A percentile compares a stretch with the other conserved stretches of the same genome.
phyloP scores from a whole-genome alignment of 2,888 invertebrate species.

The Pherbina coryleti region DNA sequence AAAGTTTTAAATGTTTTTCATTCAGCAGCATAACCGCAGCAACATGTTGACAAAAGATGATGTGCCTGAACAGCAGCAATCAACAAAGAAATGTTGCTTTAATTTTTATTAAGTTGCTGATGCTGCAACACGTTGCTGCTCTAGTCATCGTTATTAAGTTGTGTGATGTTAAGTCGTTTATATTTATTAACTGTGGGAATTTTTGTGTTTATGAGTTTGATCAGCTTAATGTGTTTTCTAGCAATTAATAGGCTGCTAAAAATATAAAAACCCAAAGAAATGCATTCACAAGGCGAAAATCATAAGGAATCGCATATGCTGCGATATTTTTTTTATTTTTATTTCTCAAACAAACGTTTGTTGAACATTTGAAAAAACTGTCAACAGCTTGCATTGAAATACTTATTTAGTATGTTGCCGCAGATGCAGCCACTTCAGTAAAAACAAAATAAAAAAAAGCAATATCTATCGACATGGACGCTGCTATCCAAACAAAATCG shows the following conservation, averaged over 20 bases:
- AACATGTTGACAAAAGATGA: not conserved
- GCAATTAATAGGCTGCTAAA: too few relatives aligned
- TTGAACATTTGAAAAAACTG: too few relatives aligned
- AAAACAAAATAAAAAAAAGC: too few relatives aligned
- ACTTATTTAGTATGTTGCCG: too few relatives aligned
- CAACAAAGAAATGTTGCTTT: not conserved
- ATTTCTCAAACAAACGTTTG: too few relatives aligned
- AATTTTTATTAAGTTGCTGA: not conserved
- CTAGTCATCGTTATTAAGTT: not conserved
- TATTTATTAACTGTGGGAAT: not conserved
- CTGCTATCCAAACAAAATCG: not conserved
- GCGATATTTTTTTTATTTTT: too few relatives aligned
- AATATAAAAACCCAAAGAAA: too few relatives aligned
- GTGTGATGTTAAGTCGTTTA: not conserved
- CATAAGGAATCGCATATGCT: too few relatives aligned
- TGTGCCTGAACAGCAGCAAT: not conserved
- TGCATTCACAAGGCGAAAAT: too few relatives aligned
- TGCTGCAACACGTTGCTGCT: slow-evolving; percentile 5
- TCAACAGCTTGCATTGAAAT: too few relatives aligned
- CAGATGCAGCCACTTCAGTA: not conserved
- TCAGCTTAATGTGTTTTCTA: too few relatives aligned
- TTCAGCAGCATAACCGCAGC: not conserved
- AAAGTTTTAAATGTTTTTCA: slow-evolving; percentile 14
- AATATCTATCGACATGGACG: too few relatives aligned
- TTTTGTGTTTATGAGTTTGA: not conserved